phyloP scores from a whole-genome alignment of 2,888 invertebrate genomes.

The Escarpia spicata region DNA sequence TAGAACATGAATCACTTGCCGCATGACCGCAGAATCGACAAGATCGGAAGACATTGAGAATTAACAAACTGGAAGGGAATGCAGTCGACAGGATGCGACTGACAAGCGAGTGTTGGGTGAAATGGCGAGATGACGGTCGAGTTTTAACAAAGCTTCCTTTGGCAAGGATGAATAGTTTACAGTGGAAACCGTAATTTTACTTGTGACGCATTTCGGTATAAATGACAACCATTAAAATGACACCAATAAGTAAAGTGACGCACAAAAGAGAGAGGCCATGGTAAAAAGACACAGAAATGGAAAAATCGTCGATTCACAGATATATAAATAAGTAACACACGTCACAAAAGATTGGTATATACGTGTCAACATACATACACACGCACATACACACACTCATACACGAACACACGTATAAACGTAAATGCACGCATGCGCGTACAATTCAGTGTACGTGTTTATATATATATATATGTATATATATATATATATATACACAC shows the following conservation, averaged over 20 bases:
- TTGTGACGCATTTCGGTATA: conserved; percentile 1
- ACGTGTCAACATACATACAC: neutral
- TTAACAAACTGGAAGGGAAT: neutral
- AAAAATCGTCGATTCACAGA: neutral
- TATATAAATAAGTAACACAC: neutral
- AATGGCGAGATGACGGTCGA: neutral
- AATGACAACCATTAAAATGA: neutral
- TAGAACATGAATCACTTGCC: neutral
- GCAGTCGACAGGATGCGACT: neutral
- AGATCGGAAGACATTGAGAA: neutral
- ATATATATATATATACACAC: too few relatives aligned
- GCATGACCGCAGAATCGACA: neutral
- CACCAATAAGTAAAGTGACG: conserved; percentile 13
- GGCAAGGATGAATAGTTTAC: neutral
- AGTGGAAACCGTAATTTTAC: neutral
- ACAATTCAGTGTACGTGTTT: too few relatives aligned
- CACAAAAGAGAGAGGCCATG: neutral
- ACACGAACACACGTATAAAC: neutral
- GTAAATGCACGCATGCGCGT: neutral
- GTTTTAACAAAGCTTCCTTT: neutral
- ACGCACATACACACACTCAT: neutral
- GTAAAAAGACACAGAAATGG: neutral
- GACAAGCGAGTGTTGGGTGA: neutral
- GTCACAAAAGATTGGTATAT: neutral
- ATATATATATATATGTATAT: too few relatives aligned